These are phyloP conservation scores for Rhadina sibilatrix DNA, from an alignment of 2,113 vertebrate genomes.

Conservation along the genomic window DNA sequence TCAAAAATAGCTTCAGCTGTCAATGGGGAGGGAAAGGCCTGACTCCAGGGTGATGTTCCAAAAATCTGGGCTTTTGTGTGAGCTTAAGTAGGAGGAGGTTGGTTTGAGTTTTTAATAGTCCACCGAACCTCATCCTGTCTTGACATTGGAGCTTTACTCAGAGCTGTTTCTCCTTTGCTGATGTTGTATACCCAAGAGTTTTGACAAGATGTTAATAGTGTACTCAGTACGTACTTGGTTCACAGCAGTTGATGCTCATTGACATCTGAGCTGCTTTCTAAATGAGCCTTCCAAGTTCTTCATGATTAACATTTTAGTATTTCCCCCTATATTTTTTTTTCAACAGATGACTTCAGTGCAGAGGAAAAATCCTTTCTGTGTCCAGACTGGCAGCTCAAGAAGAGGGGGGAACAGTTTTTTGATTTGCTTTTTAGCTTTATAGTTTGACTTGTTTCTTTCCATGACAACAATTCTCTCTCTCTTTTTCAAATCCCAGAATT, in stretches of 20 bases:
- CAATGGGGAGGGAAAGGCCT: neutral
- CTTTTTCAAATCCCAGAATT: neutral
- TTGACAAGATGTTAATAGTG: neutral
- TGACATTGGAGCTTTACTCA: neutral
- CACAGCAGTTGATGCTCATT: neutral
- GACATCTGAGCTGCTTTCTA: neutral
- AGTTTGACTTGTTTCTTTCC: neutral
- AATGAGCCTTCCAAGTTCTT: neutral
- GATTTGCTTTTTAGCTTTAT: neutral
- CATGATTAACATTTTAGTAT: neutral
- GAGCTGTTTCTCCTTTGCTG: constrained; percentile 5
- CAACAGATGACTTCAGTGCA: neutral
- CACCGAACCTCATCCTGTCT: constrained; percentile 16
- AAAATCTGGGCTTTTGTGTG: constrained; percentile 28
- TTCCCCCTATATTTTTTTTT: neutral
- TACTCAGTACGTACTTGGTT: neutral
- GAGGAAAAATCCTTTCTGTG: neutral
- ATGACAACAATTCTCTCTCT: neutral
- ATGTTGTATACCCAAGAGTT: neutral
- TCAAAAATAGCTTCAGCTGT: constrained; percentile 39
- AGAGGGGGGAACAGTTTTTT: neutral
- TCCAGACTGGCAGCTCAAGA: neutral
- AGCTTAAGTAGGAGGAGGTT: neutral
- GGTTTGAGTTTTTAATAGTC: neutral
- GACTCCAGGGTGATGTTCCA: neutral